phyloP scores from a whole-genome alignment of 2,888 invertebrate species.

The Tenthredo notha region DNA sequence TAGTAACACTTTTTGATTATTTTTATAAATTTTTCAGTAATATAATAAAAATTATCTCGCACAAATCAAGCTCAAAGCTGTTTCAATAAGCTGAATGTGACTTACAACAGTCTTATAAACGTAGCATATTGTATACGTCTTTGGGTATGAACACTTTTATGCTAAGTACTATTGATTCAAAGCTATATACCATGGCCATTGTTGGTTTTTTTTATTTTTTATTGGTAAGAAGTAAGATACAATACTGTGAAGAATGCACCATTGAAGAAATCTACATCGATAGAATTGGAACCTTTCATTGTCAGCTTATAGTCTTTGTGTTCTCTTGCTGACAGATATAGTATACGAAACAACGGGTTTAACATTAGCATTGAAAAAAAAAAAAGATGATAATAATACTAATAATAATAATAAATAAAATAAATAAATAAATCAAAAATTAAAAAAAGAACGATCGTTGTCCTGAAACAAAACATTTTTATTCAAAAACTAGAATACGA shows the following conservation, averaged over 20 bases:
- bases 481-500: conserved; percentile 1
- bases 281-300: conserved; percentile 24
- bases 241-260: not conserved
- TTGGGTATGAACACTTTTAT: conserved; percentile 26
- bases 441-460: not conserved
- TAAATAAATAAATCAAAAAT: not conserved
- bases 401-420: not conserved
- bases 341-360: not conserved
- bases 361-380: not conserved
- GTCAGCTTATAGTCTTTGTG: not conserved
- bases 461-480: conserved; percentile 26
- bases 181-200: not conserved
- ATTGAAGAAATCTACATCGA: conserved; percentile 8
- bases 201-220: not conserved
- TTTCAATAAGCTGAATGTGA: conserved; percentile 2
- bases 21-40: too few species aligned
- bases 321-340: not conserved
- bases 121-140: conserved; percentile 22
- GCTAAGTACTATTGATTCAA: conserved; percentile 30
- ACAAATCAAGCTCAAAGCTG: too few species aligned
- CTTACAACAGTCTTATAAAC: conserved; percentile 29
- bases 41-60: too few species aligned
- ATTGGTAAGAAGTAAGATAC: not conserved
- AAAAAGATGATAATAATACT: not conserved
- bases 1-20: not conserved